Base-by-base conservation (phyloP, 1,140 invertebrate species). In the Dendrolimus punctatus region DNA sequence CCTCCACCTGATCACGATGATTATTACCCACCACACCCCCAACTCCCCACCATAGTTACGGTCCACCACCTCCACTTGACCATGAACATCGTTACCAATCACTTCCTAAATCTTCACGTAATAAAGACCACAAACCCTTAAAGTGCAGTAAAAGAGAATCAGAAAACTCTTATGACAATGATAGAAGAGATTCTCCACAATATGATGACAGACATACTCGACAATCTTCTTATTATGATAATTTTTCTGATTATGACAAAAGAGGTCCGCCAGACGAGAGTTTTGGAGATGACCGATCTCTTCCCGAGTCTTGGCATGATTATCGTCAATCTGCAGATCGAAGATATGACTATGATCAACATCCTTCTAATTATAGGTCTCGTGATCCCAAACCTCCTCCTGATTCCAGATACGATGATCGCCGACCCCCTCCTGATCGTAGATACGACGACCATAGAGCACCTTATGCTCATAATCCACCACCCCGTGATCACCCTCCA, bases 201-300 rank as follows among this genome's bases (percentile, higher is more conserved):
- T 46, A 57, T 43, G 49, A 57, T 8, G 55, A 52, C 38, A 57
- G 46, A 37, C 49, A 43, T 10, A 52, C 38, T n/a, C 45, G 40
- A 8, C 39, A 48, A 9, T 37, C 50, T 39, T 41, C 55, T 43
- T 46, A 37, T n/a, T 46, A 41, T n/a, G 10, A 46, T 9, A 9
- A 36, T 37, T 46, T 36, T 46, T 50, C 10, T 42, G 0, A 49
- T 40, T 50, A 53, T 36, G 6, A 50, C 5, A 43, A 46, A n/a
- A 52, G 55, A 40, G 9, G 40, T 4, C 49, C 49, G 43, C 49
- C 47, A 23, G 53, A 46, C 36, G 42, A 49, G 40, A 46, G 10
- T 0, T 10, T 40, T 8, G n/a, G 40, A 36, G 8, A 9, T 8
- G 8, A 10, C 4, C 39, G 47, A 9, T 42, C 44, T n/a, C 45